Evolutionary conservation across 2,113 vertebrate genomes (phyloP), one percentile per base, ranked within the genome.

Genomic region (Cyprichromis sp.): DNA sequence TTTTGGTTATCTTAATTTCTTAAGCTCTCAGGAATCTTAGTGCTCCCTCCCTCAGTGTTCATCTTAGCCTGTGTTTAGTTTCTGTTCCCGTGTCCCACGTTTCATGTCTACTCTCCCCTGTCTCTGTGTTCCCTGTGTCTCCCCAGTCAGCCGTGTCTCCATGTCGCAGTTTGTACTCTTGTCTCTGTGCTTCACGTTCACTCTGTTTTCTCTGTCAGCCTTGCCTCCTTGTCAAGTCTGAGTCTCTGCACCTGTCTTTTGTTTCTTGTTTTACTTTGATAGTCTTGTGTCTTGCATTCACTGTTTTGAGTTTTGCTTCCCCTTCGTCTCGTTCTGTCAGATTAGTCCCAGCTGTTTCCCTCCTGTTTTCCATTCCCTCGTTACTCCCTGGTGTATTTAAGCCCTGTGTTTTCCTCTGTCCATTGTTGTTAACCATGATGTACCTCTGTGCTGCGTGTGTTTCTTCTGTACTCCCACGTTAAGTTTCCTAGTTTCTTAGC

Each of bases 401-500:
- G 29, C 26, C 2, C 54, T 59, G 55, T 59, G 55, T 11, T 61
- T 61, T 11, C 59, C 29, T 61, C 57, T 61, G 29, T 61, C 29
- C 29, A 10, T 61, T 61, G 29, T 59, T 29, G 8, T 59, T 59
- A 59, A 59, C 26, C 26, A 31, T 31, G 8, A 59, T 59, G 14
- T 31, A 61, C 57, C 57, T 19, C 57, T 61, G 16, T 19, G 57
- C 16, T 34, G 6, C 1, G 2, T 63, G 59, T 63, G 59, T 4
- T 4, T 34, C 9, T 34, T 2, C 2, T 0, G 9, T 34, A 34
- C 9, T 7, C 59, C 16, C 59, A 61, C 0, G 0, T 61, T 34
- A 34, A 34, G 59, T 19, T 61, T 34, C 29, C 14, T 61, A 61
- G 57, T 61, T 61, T 61, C 8, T 59, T 29, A 2, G 19, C 3